Percentiles rank a stretch among this genome's conserved stretches.
Evolutionary conservation across 2,888 invertebrate genomes (phyloP).

Genomic region (Carterocephalus palaemon): DNA sequence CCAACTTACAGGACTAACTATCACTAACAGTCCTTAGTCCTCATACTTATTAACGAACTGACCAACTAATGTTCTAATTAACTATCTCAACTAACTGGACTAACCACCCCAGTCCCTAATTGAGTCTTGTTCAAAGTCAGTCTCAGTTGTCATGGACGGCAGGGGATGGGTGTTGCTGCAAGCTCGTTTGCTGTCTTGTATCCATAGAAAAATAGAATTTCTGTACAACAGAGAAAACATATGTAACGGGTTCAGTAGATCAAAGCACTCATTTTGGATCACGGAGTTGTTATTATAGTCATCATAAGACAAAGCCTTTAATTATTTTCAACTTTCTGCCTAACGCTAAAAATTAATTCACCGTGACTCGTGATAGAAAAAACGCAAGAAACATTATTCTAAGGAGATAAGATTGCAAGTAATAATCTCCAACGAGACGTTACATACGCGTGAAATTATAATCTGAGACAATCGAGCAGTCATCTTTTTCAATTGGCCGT

Average conservation of each 20-base stretch:
- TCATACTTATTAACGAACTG: too few relatives aligned
- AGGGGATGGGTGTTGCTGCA: too few relatives aligned
- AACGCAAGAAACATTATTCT: slow-evolving; percentile 22
- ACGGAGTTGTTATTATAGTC: slow-evolving; percentile 13
- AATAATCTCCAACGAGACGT: slow-evolving; percentile 5
- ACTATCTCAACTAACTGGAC: too few relatives aligned
- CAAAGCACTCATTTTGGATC: background rate
- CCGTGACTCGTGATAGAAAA: slow-evolving; percentile 31
- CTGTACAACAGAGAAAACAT: background rate
- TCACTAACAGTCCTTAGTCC: too few relatives aligned
- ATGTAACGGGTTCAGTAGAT: slow-evolving; percentile 5
- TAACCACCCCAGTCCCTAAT: too few relatives aligned
- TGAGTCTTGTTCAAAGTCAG: too few relatives aligned
- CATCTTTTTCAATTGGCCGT: slow-evolving; percentile 17
- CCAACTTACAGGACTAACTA: too few relatives aligned
- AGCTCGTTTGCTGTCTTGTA: too few relatives aligned
- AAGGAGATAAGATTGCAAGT: slow-evolving; percentile 12
- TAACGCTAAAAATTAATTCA: slow-evolving; percentile 34
- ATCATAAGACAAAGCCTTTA: slow-evolving; percentile 22
- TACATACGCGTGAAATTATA: slow-evolving; percentile 15
- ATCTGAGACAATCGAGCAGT: slow-evolving; percentile 14
- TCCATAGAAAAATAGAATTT: background rate
- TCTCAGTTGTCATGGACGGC: too few relatives aligned
- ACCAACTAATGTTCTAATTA: too few relatives aligned
- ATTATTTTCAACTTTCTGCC: slow-evolving; percentile 36